Evolutionary conservation across 2,797 vertebrate species (phyloP).

Genomic region (Sebastes trivittatus): DNA sequence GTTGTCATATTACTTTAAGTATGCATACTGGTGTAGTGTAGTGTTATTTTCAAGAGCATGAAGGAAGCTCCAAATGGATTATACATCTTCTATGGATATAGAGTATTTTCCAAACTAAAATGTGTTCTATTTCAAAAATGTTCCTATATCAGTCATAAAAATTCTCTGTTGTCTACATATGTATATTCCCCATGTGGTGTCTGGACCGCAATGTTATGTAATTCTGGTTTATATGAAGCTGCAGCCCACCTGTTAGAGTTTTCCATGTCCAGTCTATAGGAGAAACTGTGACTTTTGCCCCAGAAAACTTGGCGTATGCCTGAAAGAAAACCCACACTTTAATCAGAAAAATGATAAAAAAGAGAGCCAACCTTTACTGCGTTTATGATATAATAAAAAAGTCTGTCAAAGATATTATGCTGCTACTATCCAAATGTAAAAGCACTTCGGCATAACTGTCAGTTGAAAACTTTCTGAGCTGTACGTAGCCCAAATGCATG

Average conservation of each 20-base stretch:
- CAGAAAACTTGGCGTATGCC: slow-evolving; percentile 94
- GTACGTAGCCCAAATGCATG: background rate
- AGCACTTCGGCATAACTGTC: too few relatives aligned
- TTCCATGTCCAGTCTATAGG: slow-evolving; percentile 91
- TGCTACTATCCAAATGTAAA: background rate
- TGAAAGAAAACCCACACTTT: slow-evolving; percentile 68
- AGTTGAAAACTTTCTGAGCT: background rate
- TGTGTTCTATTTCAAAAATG: background rate
- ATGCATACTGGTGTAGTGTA: background rate
- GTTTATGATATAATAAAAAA: background rate
- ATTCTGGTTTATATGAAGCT: slow-evolving; percentile 12
- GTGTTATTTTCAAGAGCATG: background rate
- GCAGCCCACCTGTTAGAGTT: slow-evolving; percentile 87
- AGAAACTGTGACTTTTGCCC: slow-evolving; percentile 87
- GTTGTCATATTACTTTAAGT: background rate
- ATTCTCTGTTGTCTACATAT: background rate
- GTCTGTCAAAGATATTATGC: background rate
- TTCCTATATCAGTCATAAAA: background rate
- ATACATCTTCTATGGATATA: background rate
- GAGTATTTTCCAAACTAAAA: background rate
- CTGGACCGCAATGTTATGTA: background rate
- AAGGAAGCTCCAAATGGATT: background rate
- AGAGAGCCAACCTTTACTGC: background rate
- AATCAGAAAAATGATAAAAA: background rate
- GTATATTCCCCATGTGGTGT: background rate